A percentile compares a stretch with the other conserved stretches of the same genome.
Conservation (phyloP, 2,888 invertebrate species). For the Lepidocyrtinus sp. region DNA sequence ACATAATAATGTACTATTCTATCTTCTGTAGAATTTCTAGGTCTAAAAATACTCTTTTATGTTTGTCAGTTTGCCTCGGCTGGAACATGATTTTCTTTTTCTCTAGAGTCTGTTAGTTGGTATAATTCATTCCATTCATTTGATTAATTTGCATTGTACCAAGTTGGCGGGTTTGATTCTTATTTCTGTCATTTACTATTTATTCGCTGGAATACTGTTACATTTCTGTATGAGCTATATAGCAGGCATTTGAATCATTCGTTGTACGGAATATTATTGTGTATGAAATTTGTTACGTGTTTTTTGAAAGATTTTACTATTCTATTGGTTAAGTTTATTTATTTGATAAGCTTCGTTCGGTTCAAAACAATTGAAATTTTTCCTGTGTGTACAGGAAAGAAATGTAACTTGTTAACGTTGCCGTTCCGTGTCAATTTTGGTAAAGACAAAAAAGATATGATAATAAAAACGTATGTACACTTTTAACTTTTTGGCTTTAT, state of each 20-base stretch:
- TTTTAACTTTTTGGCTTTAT: slow-evolving; percentile 20
- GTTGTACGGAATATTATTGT: slow-evolving; percentile 20
- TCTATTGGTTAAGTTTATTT: not conserved
- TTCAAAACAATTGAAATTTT: not conserved
- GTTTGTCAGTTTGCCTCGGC: no score
- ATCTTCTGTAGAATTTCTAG: slow-evolving; percentile 26
- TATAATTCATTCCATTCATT: slow-evolving; percentile 54
- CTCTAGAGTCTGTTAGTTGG: no score
- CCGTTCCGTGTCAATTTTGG: slow-evolving; percentile 58
- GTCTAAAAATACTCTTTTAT: slow-evolving; percentile 40
- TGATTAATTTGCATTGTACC: slow-evolving; percentile 38
- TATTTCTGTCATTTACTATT: no score
- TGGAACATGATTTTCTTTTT: no score
- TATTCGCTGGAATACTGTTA: slow-evolving; percentile 24
- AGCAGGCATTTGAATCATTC: slow-evolving; percentile 33
- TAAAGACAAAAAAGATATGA: slow-evolving; percentile 45
- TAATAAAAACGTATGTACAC: slow-evolving; percentile 28
- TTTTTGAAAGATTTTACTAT: not conserved
- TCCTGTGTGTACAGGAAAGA: slow-evolving; percentile 1
- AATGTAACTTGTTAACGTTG: slow-evolving; percentile 46
- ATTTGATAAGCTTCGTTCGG: not conserved
- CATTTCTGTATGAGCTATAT: slow-evolving; percentile 32
- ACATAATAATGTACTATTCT: no score
- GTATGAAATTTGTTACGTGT: not conserved
- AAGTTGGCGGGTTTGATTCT: no score